Base-by-base conservation (phyloP, 2,888 invertebrate genomes). In the Limulus polyphemus region DNA sequence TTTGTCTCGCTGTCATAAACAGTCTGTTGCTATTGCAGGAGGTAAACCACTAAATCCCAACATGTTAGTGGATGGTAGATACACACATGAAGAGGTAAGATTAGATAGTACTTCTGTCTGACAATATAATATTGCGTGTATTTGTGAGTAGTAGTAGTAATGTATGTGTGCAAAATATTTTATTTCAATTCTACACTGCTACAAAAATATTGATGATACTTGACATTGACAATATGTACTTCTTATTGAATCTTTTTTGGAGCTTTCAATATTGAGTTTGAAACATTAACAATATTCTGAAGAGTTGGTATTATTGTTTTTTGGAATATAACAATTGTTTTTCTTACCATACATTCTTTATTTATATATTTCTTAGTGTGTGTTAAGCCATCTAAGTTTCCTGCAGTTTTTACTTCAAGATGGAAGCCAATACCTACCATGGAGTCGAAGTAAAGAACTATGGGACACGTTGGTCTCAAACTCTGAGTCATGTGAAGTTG, bases 371-470 rank as follows among this genome's bases (percentile, higher is more conserved):
- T 67, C 63, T 58, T 73, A 79, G 77, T 77, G 75, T 69, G 73
- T 79, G 58, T 71, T 72, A 14, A 74, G 73, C 9, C 78, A 79
- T 68, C 71, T 80, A 64, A 74, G 74, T 63, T 77, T 79, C 69
- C 72, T 80, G 60, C 77, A 77, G 64, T 79, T 79, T 69, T 72
- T 79, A 46, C 72, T 80, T 55, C 76, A 78, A 72, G 78, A 79
- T 62, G 78, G 78, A 12, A 76, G 76, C 49, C 70, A 78, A 47
- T 78, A 77, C 69, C 70, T 80, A 58, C 74, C 75, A n/a, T 77
- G 77, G 76, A 73, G 71, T 61, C 69, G 77, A 56, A 77, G 77
- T 47, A 72, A 76, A 57, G 79, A 79, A 64, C 73, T 80, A 59
- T 80, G 79, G 79, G 74, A 75, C 55, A 75, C 76, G 5, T 71